Conservation (phyloP, 2,113 vertebrate species). For the Oreochromis niloticus region DNA sequence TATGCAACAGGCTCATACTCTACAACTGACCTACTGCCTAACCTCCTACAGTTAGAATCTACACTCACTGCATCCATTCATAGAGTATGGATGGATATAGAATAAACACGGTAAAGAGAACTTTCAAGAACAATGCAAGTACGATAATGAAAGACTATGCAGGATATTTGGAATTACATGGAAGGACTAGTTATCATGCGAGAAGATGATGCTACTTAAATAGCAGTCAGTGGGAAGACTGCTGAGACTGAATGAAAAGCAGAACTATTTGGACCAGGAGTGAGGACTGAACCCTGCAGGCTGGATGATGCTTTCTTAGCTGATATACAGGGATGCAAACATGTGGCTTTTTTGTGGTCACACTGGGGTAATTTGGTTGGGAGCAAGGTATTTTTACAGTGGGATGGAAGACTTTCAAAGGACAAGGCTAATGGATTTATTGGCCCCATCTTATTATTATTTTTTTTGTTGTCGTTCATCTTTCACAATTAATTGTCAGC, state of each 20-base stretch:
- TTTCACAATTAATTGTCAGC: not conserved
- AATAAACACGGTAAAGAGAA: not conserved
- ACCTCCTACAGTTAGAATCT: not conserved
- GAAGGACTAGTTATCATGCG: not conserved
- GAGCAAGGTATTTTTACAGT: not conserved
- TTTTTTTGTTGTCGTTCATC: not conserved
- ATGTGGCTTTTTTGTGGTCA: not conserved
- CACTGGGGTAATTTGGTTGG: not conserved
- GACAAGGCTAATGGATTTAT: not conserved
- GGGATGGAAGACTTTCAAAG: not conserved
- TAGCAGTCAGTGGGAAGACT: slow-evolving; percentile 4
- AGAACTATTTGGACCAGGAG: not conserved
- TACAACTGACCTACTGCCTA: slow-evolving; percentile 9
- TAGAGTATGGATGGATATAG: not conserved
- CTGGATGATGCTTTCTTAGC: not conserved
- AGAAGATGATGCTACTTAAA: not conserved
- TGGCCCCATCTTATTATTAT: not conserved
- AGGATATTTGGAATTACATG: not conserved
- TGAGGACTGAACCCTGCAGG: not conserved
- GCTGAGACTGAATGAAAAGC: not conserved
- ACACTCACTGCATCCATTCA: not conserved
- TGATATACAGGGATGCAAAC: slow-evolving; percentile 29
- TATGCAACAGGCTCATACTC: slow-evolving; percentile 31
- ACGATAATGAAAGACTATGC: not conserved
- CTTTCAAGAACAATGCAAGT: not conserved